Conservation (phyloP, 2,797 vertebrate species). For the Allobates femoralis region DNA sequence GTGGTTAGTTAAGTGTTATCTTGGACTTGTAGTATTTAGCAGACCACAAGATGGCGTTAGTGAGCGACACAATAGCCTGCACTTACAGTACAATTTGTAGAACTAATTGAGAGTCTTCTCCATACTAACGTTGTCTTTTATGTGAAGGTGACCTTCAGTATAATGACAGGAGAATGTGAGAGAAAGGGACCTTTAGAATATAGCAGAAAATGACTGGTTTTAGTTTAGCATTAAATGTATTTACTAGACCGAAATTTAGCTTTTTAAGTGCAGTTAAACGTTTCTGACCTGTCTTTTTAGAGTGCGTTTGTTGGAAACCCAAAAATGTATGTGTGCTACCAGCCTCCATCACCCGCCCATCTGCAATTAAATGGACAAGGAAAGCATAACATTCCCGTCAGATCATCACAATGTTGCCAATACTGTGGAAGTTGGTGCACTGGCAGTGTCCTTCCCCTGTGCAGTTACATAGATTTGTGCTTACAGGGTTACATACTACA, state of each 20-base stretch:
- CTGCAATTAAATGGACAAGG: background rate
- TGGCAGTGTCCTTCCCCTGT: background rate
- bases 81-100: slow-evolving; percentile 11
- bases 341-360: background rate
- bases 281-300: background rate
- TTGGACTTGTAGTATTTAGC: background rate
- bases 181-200: slow-evolving; percentile 18
- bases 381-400: background rate
- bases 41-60: slow-evolving; percentile 59
- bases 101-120: slow-evolving; percentile 58
- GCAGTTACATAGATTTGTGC: background rate
- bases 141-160: slow-evolving; percentile 56
- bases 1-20: background rate
- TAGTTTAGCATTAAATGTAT: background rate
- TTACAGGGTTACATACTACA: background rate
- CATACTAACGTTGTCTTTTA: slow-evolving; percentile 40
- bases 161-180: slow-evolving; percentile 29
- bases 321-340: background rate
- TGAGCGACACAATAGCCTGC: slow-evolving; percentile 36
- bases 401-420: background rate
- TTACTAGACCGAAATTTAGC: background rate
- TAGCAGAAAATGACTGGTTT: slow-evolving; percentile 4
- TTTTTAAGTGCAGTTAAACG: background rate
- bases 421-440: background rate
- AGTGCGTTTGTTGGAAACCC: background rate